Base-by-base conservation (phyloP, 2,888 invertebrate species). In the Plutella xylostella region DNA sequence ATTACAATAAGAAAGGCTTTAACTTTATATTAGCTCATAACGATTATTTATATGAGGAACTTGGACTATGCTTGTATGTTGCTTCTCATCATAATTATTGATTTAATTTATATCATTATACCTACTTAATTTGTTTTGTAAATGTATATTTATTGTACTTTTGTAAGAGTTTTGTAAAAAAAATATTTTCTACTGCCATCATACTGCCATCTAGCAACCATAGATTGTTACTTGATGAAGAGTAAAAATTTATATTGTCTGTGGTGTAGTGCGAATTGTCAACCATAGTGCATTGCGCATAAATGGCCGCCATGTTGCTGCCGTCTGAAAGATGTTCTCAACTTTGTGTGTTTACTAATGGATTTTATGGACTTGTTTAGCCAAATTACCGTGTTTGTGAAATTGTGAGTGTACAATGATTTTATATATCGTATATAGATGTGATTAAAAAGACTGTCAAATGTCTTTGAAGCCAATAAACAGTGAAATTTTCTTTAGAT, bases 261-360 rank as follows among this genome's bases (percentile, higher is more conserved):
- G 72, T 79, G 68, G 70, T 74, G 71, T 69, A 71, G 70, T 75
- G 74, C 76, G 75, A 82, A 80, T 79, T 83, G 84, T 83, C 84
- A 84, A 84, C 79, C 82, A 74, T 77, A 83, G 72, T 84, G 83
- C 84, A 84, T 80, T 84, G 84, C 84, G 84, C 84, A 84, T 83
- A 83, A 78, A 84, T 83, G 84, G 84, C 83, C 84, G 85, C 85
- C 85, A 85, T 85, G 84, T 85, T 85, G 82, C 83, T 82, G 79
- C 82, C 78, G 84, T 82, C 83, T 82, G 84, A 79, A 76, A 79
- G 83, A 82, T 84, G 80, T 83, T 84, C 84, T 77, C 78, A 76
- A 78, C 77, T 84, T 72, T 78, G 73, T 82, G 78, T 84, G 84
- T 85, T 85, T 85, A 84, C 84, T 80, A 84, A 78, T 84, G 82